A percentile compares a stretch with the other conserved stretches of the same genome.
These are phyloP conservation scores for Epinotia ramella DNA, from an alignment of 2,888 invertebrate species.

Conservation along the genomic window DNA sequence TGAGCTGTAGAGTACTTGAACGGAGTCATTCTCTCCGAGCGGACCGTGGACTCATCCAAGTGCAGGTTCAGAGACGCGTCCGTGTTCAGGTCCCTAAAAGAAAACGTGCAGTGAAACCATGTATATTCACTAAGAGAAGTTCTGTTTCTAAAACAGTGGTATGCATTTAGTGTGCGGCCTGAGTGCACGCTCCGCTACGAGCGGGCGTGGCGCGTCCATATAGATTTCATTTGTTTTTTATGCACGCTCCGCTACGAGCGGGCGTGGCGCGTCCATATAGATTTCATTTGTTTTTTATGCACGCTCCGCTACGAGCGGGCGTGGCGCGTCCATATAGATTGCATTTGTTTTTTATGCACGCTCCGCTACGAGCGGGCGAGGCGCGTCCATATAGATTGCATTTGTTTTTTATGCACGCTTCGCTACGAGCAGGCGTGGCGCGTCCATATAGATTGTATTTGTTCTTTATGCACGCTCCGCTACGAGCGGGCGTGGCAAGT, in stretches of 20 bases:
- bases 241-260: not conserved
- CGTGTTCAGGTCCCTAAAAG: slow-evolving; percentile 77
- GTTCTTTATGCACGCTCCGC: not conserved
- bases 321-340: too few species aligned
- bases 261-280: too few species aligned
- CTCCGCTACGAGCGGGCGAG: too few species aligned
- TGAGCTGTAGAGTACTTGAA: slow-evolving; percentile 94
- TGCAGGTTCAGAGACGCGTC: slow-evolving; percentile 84
- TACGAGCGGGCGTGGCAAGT: too few species aligned
- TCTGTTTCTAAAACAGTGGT: not conserved
- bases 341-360: not conserved
- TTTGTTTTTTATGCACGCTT: not conserved
- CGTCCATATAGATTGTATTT: too few species aligned
- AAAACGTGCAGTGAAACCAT: not conserved
- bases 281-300: not conserved
- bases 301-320: too few species aligned
- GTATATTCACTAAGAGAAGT: not conserved
- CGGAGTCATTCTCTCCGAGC: slow-evolving; percentile 91
- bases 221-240: not conserved
- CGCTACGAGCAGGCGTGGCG: too few species aligned
- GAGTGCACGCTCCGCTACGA: too few species aligned
- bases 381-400: too few species aligned
- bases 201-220: too few species aligned
- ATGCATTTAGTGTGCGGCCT: not conserved
- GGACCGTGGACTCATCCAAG: slow-evolving; percentile 85